Evolutionary conservation across 2,888 invertebrate species (phyloP).

Genomic region (Altica lythri): DNA sequence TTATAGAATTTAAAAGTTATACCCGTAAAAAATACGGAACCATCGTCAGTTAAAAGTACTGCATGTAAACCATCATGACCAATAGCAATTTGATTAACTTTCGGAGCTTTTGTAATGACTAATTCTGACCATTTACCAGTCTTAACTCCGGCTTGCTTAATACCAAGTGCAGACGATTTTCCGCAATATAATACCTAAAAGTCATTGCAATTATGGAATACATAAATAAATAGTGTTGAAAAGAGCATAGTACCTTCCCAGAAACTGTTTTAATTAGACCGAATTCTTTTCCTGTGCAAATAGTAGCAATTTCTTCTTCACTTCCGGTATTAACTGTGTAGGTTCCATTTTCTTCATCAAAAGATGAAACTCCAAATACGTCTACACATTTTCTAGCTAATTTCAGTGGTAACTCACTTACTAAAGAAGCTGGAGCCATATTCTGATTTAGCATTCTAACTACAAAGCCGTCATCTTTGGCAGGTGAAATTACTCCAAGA

Average conservation of each 20-base stretch:
- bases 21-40: conserved; percentile 80
- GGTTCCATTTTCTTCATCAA: conserved; percentile 67
- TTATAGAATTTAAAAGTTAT: conserved; percentile 16
- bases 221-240: not conserved
- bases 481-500: conserved; percentile 77
- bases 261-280: conserved; percentile 80
- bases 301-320: conserved; percentile 79
- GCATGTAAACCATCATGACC: conserved; percentile 95
- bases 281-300: conserved; percentile 90
- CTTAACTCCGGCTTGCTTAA: conserved; percentile 67
- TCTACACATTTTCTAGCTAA: conserved; percentile 80
- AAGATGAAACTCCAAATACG: conserved; percentile 72
- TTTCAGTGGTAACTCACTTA: conserved; percentile 74
- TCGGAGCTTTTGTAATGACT: conserved; percentile 70
- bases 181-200: conserved; percentile 81
- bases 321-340: conserved; percentile 52
- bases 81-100: conserved; percentile 77
- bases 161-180: conserved; percentile 82
- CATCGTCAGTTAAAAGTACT: conserved; percentile 89
- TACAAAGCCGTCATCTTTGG: conserved; percentile 82
- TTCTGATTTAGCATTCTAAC: conserved; percentile 73
- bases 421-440: conserved; percentile 62
- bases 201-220: conserved; percentile 5
- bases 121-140: conserved; percentile 68
- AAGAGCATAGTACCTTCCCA: conserved; percentile 74